Conservation (phyloP, 2,797 vertebrate species). For the Gymnocypris eckloni region DNA sequence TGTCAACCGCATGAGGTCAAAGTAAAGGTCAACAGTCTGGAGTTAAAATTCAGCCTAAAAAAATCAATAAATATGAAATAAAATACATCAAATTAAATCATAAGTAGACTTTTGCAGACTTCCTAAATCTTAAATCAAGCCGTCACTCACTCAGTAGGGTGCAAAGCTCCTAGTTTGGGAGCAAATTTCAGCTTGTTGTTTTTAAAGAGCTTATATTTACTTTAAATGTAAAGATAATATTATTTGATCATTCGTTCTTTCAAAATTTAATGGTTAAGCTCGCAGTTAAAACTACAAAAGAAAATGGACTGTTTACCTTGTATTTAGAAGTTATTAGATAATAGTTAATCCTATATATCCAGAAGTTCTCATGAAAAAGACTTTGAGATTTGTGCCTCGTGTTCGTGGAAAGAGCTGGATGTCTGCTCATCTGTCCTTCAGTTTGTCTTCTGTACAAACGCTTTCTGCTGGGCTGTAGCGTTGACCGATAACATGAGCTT, state of each 20-base stretch:
- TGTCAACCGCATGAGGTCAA: background rate
- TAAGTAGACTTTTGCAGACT: background rate
- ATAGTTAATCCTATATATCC: background rate
- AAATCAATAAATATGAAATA: background rate
- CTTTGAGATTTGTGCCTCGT: background rate
- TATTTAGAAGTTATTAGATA: background rate
- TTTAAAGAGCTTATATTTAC: background rate
- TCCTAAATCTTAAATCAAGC: background rate
- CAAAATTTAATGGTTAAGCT: background rate
- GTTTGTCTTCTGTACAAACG: constrained; percentile 82
- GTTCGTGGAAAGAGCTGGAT: constrained; percentile 7
- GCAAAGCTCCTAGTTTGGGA: background rate
- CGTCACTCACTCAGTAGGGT: background rate
- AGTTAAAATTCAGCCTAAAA: background rate
- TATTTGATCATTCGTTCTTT: background rate
- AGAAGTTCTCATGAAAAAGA: background rate
- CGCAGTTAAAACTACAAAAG: background rate
- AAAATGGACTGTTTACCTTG: background rate
- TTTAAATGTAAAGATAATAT: background rate
- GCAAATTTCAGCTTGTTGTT: no score
- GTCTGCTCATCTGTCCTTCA: constrained; percentile 63
- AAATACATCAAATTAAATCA: background rate
- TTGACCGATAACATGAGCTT: constrained; percentile 76
- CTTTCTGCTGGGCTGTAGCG: constrained; percentile 89
- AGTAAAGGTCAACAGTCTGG: background rate